Evolutionary conservation across 2,888 invertebrate species (phyloP).

Genomic region (Periphyllus acericola): DNA sequence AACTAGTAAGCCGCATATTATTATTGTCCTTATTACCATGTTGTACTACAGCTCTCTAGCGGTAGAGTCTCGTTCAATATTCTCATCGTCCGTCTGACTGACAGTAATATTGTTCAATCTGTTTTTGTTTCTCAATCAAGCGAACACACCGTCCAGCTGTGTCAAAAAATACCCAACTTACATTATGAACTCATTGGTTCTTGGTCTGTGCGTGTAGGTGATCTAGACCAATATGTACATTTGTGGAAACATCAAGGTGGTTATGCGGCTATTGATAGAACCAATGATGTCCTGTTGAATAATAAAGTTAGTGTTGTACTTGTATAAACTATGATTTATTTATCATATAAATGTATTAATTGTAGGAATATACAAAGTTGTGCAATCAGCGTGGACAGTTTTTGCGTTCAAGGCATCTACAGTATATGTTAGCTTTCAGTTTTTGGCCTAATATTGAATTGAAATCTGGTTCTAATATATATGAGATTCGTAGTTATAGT

Average conservation of each 20-base stretch:
- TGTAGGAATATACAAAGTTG: slow-evolving; percentile 77
- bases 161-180: slow-evolving; percentile 31
- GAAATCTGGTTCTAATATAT: slow-evolving; percentile 80
- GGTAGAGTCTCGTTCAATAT: background rate
- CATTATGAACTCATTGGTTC: slow-evolving; percentile 88
- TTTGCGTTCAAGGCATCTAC: slow-evolving; percentile 87
- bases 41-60: background rate
- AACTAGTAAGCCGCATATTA: slow-evolving; percentile 82
- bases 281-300: slow-evolving; percentile 76
- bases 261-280: slow-evolving; percentile 85
- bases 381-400: slow-evolving; percentile 81
- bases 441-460: slow-evolving; percentile 92
- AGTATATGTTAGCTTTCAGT: slow-evolving; percentile 94
- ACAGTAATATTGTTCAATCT: background rate
- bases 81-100: background rate
- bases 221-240: slow-evolving; percentile 96
- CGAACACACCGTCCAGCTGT: slow-evolving; percentile 79
- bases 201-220: slow-evolving; percentile 95
- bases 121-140: slow-evolving; percentile 68
- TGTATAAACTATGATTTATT: background rate
- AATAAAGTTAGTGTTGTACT: slow-evolving; percentile 72
- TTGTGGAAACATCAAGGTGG: slow-evolving; percentile 96
- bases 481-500: slow-evolving; percentile 92
- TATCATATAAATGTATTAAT: background rate
- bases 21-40: background rate